phyloP scores from a whole-genome alignment of 2,888 invertebrate species.

The Apoderus coryli region DNA sequence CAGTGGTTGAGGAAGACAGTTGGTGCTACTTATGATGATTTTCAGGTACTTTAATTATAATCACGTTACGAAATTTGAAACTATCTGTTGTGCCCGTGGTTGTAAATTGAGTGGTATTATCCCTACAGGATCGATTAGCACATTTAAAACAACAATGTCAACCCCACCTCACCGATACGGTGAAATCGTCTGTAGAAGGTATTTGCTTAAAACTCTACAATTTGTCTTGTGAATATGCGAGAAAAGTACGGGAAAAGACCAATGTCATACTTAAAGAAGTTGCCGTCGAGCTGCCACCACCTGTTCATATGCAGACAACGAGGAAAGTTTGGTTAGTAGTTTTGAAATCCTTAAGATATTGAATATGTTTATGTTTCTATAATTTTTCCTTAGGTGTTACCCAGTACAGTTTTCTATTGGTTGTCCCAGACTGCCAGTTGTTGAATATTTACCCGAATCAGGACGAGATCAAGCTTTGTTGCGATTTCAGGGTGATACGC shows the following conservation, averaged over 20 bases:
- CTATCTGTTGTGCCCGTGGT: too few relatives aligned
- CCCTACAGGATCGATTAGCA: constrained; percentile 57
- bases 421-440: constrained; percentile 69
- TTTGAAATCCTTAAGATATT: too few relatives aligned
- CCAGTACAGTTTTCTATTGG: constrained; percentile 82
- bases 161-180: constrained; percentile 88
- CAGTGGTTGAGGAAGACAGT: constrained; percentile 88
- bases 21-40: constrained; percentile 89
- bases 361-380: too few relatives aligned
- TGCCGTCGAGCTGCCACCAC: constrained; percentile 48
- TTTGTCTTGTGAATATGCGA: constrained; percentile 80
- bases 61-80: too few relatives aligned
- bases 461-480: constrained; percentile 74
- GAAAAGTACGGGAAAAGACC: constrained; percentile 80
- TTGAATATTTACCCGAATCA: constrained; percentile 78
- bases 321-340: constrained; percentile 74
- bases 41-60: constrained; percentile 43
- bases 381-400: constrained; percentile 46
- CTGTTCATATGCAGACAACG: constrained; percentile 50
- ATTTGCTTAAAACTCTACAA: constrained; percentile 90
- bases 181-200: constrained; percentile 83
- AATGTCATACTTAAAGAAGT: constrained; percentile 74
- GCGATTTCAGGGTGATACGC: constrained; percentile 75
- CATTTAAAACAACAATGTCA: constrained; percentile 92
- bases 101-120: too few relatives aligned